Base-by-base conservation (phyloP, 2,797 vertebrate genomes). In the Oceanodroma leucorhoa region DNA sequence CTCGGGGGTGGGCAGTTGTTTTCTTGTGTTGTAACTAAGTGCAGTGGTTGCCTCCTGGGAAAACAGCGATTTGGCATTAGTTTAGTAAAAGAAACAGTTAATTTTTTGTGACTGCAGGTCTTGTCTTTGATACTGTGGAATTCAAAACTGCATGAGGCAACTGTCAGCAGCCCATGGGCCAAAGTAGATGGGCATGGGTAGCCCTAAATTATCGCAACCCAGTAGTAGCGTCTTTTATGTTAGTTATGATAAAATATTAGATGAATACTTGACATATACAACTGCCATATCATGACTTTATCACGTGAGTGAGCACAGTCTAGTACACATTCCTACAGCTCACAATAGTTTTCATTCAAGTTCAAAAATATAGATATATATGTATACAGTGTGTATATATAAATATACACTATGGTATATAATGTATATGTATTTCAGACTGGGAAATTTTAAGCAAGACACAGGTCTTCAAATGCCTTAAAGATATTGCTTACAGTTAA, bases 401-500 rank as follows among this genome's bases (percentile, higher is more conserved):
- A 96, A 94, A 89, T 73, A 93, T 21, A 8, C 69, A 80, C 73
- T 83, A 41, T 89, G 88, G 62, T 84, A 86, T 91, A 82, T 82
- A 81, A 90, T 2, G 4, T 89, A 57, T 91, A 80, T 41, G 2
- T 67, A 83, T 88, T 82, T 76, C 80, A 90, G 87, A 86, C 66
- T 53, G 60, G 82, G 72, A 93, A 76, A 82, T 55, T 90, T 86
- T 77, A 96, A 93, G 94, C 76, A 88, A 86, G 66, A 82, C 64
- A 73, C 50, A 32, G 58, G 70, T 95, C 80, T 90, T 93, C 83
- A 94, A 90, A 88, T 36, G 58, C 62, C 87, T 91, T 79, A 45
- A 91, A 94, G 93, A 67, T 95, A 96, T 57, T 90, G 83, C 87
- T 96, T 97, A 94, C 94, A 84, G 96, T 95, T 95, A 96, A 94